These are phyloP conservation scores for Prionailurus viverrinus DNA, from an alignment of 2,113 vertebrate genomes.

Conservation along the genomic window DNA sequence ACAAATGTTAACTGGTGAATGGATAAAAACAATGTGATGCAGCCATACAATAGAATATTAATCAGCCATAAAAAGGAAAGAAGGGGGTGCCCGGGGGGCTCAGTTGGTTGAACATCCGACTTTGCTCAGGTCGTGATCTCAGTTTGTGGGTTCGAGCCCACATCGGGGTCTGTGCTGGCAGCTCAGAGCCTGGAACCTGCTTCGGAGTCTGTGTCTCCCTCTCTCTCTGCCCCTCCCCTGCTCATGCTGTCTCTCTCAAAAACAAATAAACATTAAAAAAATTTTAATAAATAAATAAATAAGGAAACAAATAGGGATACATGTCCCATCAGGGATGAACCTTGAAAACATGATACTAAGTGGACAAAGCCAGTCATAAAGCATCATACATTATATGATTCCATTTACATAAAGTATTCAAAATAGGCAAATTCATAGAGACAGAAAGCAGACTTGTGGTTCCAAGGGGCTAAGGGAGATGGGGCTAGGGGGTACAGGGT, in stretches of 20 bases:
- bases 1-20: background rate
- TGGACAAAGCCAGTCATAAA: background rate
- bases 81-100: too few species aligned
- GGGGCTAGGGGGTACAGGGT: accelerated
- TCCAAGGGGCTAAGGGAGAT: too few species aligned
- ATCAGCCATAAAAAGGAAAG: background rate
- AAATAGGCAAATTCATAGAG: background rate
- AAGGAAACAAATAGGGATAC: background rate
- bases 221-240: too few species aligned
- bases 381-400: background rate
- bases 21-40: background rate
- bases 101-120: too few species aligned
- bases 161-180: too few species aligned
- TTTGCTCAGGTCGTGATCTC: too few species aligned
- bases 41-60: background rate
- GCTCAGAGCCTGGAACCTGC: too few species aligned
- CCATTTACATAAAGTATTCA: background rate
- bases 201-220: too few species aligned
- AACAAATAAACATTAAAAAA: too few species aligned
- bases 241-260: too few species aligned
- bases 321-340: background rate
- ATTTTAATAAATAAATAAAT: background rate
- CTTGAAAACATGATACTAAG: background rate
- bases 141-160: too few species aligned
- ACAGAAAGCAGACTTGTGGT: background rate